Conservation (phyloP, 2,888 invertebrate genomes). For the Phragmatobia fuliginosa region DNA sequence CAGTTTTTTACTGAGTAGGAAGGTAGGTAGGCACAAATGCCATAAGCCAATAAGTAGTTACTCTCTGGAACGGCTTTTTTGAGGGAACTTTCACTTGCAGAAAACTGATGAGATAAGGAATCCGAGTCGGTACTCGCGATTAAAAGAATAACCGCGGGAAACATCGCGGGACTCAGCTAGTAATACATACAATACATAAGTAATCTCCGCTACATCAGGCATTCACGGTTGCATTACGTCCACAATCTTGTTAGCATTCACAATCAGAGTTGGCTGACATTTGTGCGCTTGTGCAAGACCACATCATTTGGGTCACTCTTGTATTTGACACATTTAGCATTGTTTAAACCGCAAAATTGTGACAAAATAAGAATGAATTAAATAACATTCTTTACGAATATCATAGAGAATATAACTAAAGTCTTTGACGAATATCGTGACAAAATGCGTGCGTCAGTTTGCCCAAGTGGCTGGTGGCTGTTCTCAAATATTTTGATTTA, state of each 20-base stretch:
- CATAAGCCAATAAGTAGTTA: too few species aligned
- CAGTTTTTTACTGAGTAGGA: too few species aligned
- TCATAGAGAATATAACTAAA: too few species aligned
- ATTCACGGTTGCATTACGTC: neutral
- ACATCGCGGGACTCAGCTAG: too few species aligned
- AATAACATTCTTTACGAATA: too few species aligned
- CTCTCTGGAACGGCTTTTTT: too few species aligned
- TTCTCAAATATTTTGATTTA: neutral
- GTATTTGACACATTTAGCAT: conserved; percentile 2
- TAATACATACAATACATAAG: neutral
- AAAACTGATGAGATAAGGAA: too few species aligned
- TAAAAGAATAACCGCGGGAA: too few species aligned
- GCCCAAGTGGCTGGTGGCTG: neutral
- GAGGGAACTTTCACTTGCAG: too few species aligned
- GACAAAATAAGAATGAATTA: neutral
- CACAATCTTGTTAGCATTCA: conserved; percentile 8
- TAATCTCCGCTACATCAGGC: neutral
- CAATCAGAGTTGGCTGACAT: neutral
- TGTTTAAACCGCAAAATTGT: neutral
- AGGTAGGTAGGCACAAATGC: too few species aligned
- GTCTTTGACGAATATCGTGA: too few species aligned
- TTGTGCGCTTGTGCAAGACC: neutral
- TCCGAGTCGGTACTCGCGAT: too few species aligned
- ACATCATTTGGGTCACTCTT: neutral
- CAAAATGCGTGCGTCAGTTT: neutral